Base-by-base conservation (phyloP, 2,888 invertebrate species). In the Parnassius apollo region DNA sequence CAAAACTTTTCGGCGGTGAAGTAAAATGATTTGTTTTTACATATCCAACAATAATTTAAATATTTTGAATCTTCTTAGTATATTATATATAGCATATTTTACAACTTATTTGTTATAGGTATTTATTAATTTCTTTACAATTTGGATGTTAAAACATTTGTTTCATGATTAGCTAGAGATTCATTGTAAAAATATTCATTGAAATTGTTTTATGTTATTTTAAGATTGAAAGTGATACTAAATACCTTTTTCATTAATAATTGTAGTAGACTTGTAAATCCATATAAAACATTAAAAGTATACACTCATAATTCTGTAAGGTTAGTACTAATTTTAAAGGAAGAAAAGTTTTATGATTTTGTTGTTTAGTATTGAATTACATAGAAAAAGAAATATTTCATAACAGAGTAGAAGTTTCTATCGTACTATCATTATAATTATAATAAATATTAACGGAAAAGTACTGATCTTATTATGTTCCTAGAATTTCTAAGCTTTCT, bases 1-100 rank as follows among this genome's bases (percentile, higher is more conserved):
- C 95, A 95, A 91, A 95, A 94, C 84, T 95, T 94, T 86, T 95
- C 96, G 69, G 95, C 96, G 73, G 96, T 96, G 76, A 96, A 96
- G 93, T 96, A 95, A 87, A 77, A 54, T 59, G 25, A 2, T 64
- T 57, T 60, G 68, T 62, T 68, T 71, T 70, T 71, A 68, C 75
- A 75, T 74, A 75, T 76, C 71, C 65, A 67, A 62, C 52, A 56
- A 64, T 57, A 12, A 55, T 59, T 57, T 50, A 49, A 62, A 65
- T 22, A 61, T 58, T 57, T 46, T 59, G 22, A 52, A 49, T 49
- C 48, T 48, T 48, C 45, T 46, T 12, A 46, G 56, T 59, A 48
- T 42, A 42, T 42, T 54, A 61, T 52, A 62, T 58, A 48, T 65
- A 66, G 59, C 54, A 66, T 65, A 64, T 61, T 62, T 66, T 69